These are phyloP conservation scores for Apoderus coryli DNA, from an alignment of 2,888 invertebrate species.

Conservation along the genomic window DNA sequence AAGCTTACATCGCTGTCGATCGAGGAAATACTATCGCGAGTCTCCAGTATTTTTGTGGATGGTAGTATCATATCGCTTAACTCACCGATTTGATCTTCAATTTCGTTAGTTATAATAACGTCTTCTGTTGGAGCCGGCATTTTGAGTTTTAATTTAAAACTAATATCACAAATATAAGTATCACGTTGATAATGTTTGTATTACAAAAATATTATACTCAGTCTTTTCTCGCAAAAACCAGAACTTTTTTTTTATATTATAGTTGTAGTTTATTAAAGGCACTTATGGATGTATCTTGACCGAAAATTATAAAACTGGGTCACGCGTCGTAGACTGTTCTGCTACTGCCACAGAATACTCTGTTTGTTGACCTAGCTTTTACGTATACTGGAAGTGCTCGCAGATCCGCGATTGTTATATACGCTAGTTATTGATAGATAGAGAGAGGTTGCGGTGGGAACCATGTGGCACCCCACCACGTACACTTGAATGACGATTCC, in stretches of 20 bases:
- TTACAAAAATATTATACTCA: constrained; percentile 14
- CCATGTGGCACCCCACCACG: too few relatives aligned
- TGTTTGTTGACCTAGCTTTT: constrained; percentile 31
- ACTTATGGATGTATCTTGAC: too few relatives aligned
- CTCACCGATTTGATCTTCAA: constrained; percentile 9
- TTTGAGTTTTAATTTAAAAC: constrained; percentile 17
- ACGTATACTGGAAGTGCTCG: constrained; percentile 24
- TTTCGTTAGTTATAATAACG: neutral
- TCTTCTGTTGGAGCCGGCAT: constrained; percentile 28
- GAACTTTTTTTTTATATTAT: too few relatives aligned
- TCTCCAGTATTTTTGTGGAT: constrained; percentile 35
- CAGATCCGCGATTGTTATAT: constrained; percentile 19
- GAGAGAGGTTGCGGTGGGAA: too few relatives aligned
- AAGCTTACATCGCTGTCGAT: constrained; percentile 45
- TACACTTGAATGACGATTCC: too few relatives aligned
- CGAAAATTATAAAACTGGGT: constrained; percentile 25
- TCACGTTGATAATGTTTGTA: constrained; percentile 19
- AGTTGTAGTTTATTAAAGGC: too few relatives aligned
- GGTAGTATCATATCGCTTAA: constrained; percentile 31
- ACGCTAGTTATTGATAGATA: too few relatives aligned
- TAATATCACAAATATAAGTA: constrained; percentile 27
- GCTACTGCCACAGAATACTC: constrained; percentile 33
- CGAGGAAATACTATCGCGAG: constrained; percentile 44
- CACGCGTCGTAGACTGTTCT: constrained; percentile 22
- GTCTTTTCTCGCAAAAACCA: constrained; percentile 19